A percentile compares a stretch with the other conserved stretches of the same genome.
Conservation (phyloP, 2,888 invertebrate species). For the Merodon equestris region DNA sequence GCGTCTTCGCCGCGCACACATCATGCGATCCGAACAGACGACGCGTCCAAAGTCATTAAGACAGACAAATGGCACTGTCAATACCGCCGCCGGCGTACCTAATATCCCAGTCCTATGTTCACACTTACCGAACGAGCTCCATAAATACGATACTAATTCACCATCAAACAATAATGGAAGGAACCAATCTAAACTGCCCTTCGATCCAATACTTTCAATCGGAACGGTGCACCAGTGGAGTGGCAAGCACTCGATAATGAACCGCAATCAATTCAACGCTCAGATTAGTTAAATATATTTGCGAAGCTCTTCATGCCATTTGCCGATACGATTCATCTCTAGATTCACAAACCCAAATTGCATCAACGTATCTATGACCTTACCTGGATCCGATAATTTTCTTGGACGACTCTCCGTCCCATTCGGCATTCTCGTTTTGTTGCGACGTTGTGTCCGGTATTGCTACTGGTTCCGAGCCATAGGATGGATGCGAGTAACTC, state of each 20-base stretch:
- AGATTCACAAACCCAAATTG: slow-evolving; percentile 36
- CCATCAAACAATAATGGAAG: too few species aligned
- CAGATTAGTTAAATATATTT: slow-evolving; percentile 55
- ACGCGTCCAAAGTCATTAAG: too few species aligned
- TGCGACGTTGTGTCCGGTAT: slow-evolving; percentile 8
- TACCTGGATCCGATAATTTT: slow-evolving; percentile 83
- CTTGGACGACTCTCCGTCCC: slow-evolving; percentile 80
- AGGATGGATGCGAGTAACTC: slow-evolving; percentile 60
- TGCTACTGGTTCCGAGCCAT: slow-evolving; percentile 54
- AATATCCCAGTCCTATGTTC: too few species aligned
- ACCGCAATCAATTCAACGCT: slow-evolving; percentile 26
- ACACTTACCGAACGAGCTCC: too few species aligned
- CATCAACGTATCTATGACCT: slow-evolving; percentile 68
- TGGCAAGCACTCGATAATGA: too few species aligned
- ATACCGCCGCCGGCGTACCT: too few species aligned
- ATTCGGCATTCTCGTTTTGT: slow-evolving; percentile 69
- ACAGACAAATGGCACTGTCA: too few species aligned
- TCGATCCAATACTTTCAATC: too few species aligned
- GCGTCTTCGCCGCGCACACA: not conserved
- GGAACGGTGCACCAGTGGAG: too few species aligned
- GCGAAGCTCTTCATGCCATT: slow-evolving; percentile 42
- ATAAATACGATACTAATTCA: too few species aligned
- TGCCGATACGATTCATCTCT: slow-evolving; percentile 8
- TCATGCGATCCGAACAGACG: too few species aligned
- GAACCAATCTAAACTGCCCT: too few species aligned